phyloP scores from a whole-genome alignment of 1,140 invertebrate genomes.

The Akabosia matsudoensis region DNA sequence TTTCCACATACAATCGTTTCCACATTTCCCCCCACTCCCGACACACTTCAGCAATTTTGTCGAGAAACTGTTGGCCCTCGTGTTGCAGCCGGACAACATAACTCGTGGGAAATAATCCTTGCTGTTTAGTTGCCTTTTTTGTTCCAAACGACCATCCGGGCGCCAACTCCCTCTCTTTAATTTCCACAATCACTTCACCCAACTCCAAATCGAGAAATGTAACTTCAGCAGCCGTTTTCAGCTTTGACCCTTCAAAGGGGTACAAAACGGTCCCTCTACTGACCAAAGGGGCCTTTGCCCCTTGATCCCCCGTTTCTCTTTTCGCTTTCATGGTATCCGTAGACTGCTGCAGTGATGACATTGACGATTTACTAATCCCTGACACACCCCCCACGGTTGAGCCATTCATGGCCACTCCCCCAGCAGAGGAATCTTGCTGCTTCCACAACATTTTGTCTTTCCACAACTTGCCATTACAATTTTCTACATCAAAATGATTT shows the following conservation, averaged over 20 bases:
- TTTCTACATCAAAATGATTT: background rate
- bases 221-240: background rate
- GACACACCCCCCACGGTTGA: no score
- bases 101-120: background rate
- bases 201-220: conserved; percentile 9
- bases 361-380: background rate
- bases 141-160: conserved; percentile 17
- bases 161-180: background rate
- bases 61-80: conserved; percentile 38
- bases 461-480: background rate
- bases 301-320: background rate
- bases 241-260: background rate
- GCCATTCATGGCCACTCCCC: background rate
- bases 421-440: background rate
- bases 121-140: background rate
- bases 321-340: background rate
- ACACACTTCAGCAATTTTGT: conserved; percentile 58
- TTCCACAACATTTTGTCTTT: conserved; percentile 3
- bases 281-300: background rate
- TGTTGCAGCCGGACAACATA: background rate
- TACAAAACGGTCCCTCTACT: background rate
- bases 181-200: background rate
- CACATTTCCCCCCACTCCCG: conserved; percentile 90
- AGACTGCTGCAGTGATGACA: background rate
- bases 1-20: conserved; percentile 80